Base-by-base conservation (phyloP, 2,888 invertebrate genomes). In the Molorchus minor region DNA sequence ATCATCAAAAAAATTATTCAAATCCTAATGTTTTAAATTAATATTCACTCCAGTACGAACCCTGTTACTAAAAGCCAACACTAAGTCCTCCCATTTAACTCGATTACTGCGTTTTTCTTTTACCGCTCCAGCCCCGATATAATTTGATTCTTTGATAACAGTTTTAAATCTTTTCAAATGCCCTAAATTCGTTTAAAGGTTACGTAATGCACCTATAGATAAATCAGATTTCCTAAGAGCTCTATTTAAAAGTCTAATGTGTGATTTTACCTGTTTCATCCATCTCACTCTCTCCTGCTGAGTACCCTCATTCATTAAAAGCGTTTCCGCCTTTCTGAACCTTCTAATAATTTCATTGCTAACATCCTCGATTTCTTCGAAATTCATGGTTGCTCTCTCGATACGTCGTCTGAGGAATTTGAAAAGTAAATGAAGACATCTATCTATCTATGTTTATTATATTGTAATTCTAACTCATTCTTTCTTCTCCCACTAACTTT, bases 11-110 rank as follows among this genome's bases (percentile, higher is more conserved):
- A 54, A 54, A 21, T 21, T 17, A 16, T 13, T 19, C 4, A 49
- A 16, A 15, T 49, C 33, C 13, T 56, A 47, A 41, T 47, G 56
- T 10, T 10, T 33, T 20, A 47, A 20, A 41, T 47, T 56, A n/a
- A 56, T 56, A n/a, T 47, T 41, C 2, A 56, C 25, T 2, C 56
- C 47, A 12, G 33, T 56, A 12, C 41, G 38, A 19, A 56, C n/a
- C n/a, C n/a, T n/a, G n/a, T n/a, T n/a, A n/a, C n/a, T n/a, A n/a
- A n/a, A n/a, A n/a, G 19, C 19, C 47, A 10, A 33, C 4, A 4
- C 33, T 33, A 33, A 33, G 1, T 33, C 33, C 12, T 33, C 33
- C 33, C 33, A 33, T 8, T n/a, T 33, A 1, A 33, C 33, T 4
- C 33, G 1, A 33, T 33, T 33, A 33, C 33, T 33, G 8, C 33